Conservation (phyloP, 1,140 invertebrate species). For the Camponotus floridanus region DNA sequence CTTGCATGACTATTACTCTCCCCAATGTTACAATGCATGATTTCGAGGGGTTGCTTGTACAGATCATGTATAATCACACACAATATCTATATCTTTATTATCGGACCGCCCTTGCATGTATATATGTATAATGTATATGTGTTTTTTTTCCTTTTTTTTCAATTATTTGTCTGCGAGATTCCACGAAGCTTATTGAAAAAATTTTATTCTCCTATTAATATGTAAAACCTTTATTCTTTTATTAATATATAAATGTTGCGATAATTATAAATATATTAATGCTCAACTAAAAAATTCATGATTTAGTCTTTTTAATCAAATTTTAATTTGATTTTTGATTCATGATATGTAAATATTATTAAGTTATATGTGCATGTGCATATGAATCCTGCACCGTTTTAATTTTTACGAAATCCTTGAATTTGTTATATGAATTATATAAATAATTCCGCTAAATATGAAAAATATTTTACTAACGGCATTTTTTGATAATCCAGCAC, state of each 20-base stretch:
- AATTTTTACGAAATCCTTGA: background rate
- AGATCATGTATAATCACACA: too few species aligned
- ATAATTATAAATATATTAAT: conserved; percentile 4
- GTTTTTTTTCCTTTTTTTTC: background rate
- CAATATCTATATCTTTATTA: too few species aligned
- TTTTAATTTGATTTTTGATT: conserved; percentile 7
- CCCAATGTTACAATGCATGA: too few species aligned
- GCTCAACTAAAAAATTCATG: background rate
- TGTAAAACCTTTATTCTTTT: background rate
- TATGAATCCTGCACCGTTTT: background rate
- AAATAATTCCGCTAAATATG: background rate
- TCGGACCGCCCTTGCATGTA: too few species aligned
- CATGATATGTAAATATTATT: background rate
- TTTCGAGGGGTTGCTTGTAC: too few species aligned
- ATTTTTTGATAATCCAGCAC: background rate
- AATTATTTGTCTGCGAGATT: background rate
- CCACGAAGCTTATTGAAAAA: background rate
- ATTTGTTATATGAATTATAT: background rate
- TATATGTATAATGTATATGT: background rate
- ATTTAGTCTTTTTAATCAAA: conserved; percentile 16
- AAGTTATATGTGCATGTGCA: background rate
- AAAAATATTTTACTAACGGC: background rate
- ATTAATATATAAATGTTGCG: background rate
- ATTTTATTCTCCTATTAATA: background rate
- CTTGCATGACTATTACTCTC: too few species aligned